Evolutionary conservation across 1,140 invertebrate genomes (phyloP).

Genomic region (Pseudomyrmex cubaensis): DNA sequence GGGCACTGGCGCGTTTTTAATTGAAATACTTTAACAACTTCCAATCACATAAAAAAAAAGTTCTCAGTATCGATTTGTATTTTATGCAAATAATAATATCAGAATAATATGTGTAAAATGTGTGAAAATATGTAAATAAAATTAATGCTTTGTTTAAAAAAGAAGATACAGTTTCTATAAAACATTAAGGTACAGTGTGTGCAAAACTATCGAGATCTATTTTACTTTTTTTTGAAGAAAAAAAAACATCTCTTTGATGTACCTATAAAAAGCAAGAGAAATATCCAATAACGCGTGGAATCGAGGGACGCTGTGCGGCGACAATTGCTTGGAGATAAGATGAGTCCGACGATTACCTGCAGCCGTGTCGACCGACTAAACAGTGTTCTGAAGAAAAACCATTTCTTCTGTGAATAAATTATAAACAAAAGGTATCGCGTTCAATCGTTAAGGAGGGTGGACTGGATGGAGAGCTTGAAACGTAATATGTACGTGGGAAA

Average conservation of each 20-base stretch:
- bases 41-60: not conserved
- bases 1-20: conserved; percentile 52
- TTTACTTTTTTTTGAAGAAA: not conserved
- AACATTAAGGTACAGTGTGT: not conserved
- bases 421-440: conserved; percentile 26
- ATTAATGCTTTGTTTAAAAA: not conserved
- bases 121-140: not conserved
- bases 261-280: not conserved
- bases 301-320: not conserved
- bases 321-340: conserved; percentile 6
- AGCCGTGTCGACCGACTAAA: not conserved
- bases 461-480: not conserved
- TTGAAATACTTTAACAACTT: conserved; percentile 44
- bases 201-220: not conserved
- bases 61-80: not conserved
- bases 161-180: not conserved
- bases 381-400: not conserved
- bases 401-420: conserved; percentile 58
- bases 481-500: conserved; percentile 31
- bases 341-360: conserved; percentile 25
- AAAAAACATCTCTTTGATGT: not conserved
- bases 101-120: not conserved
- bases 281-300: conserved; percentile 14
- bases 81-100: conserved; percentile 2
- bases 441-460: not conserved